Evolutionary conservation across 2,888 invertebrate genomes (phyloP).

Genomic region (Isoperla grammatica): DNA sequence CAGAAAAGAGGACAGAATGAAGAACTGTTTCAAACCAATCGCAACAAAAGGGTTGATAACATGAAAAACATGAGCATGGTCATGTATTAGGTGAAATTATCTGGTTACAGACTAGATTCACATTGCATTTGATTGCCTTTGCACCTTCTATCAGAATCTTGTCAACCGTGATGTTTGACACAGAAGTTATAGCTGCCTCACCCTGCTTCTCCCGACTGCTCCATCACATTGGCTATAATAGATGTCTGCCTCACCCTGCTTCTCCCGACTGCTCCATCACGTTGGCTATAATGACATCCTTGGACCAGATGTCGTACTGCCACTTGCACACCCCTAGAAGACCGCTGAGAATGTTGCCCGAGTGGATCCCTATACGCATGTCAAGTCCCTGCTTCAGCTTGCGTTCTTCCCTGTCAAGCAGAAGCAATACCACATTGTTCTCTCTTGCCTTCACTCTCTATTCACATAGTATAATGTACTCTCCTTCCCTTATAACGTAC

Average conservation of each 20-base stretch:
- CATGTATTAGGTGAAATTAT: too few species aligned
- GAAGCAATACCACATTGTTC: too few species aligned
- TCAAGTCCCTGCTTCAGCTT: conserved; percentile 68
- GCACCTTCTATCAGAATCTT: too few species aligned
- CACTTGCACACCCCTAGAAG: conserved; percentile 89
- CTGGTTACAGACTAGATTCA: too few species aligned
- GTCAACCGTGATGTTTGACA: too few species aligned
- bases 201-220: conserved; percentile 86
- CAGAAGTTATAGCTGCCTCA: too few species aligned
- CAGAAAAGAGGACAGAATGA: too few species aligned
- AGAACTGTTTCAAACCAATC: too few species aligned
- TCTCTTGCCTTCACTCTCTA: too few species aligned
- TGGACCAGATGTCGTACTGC: conserved; percentile 95
- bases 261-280: conserved; percentile 90
- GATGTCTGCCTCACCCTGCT: conserved; percentile 63
- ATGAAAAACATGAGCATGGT: too few species aligned
- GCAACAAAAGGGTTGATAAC: too few species aligned
- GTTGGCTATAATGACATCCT: conserved; percentile 91
- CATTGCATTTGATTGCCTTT: too few species aligned
- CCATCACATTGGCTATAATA: conserved; percentile 93
- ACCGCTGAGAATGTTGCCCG: conserved; percentile 86
- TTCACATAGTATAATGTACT: neutral
- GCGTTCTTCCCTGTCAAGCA: conserved; percentile 63
- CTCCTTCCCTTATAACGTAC: neutral
- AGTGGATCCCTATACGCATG: conserved; percentile 95